phyloP scores from a whole-genome alignment of 2,797 vertebrate genomes.

The Lepilemur ruficaudatus region DNA sequence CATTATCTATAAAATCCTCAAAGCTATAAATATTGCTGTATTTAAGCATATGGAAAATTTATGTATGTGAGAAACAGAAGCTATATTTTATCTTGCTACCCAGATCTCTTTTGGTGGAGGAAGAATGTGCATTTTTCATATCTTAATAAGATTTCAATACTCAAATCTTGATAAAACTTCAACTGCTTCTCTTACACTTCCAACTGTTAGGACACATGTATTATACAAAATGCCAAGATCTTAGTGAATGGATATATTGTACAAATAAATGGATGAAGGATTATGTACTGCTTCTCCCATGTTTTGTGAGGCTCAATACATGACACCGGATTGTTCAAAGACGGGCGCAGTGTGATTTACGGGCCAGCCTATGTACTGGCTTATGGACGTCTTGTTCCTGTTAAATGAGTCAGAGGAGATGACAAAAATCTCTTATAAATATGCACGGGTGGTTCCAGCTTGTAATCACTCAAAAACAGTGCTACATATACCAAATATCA shows the following conservation, averaged over 20 bases:
- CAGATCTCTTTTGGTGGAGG: neutral
- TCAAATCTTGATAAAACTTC: constrained; percentile 34
- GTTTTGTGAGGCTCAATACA: neutral
- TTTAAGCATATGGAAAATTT: neutral
- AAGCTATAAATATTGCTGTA: neutral
- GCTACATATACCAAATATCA: neutral
- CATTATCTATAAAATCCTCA: neutral
- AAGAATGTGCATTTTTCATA: neutral
- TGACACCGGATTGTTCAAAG: neutral
- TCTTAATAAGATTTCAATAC: neutral
- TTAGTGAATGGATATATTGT: neutral
- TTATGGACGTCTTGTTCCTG: neutral
- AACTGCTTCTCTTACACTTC: neutral
- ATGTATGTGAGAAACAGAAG: neutral
- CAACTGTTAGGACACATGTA: neutral
- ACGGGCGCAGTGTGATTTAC: neutral
- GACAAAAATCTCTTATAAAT: constrained; percentile 14
- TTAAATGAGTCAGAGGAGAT: constrained; percentile 21
- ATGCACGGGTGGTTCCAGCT: neutral
- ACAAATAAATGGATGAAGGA: neutral
- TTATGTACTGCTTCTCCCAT: neutral
- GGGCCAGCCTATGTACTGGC: neutral
- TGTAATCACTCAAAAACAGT: neutral
- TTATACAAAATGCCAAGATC: neutral
- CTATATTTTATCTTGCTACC: neutral